Evolutionary conservation across 2,113 vertebrate genomes (phyloP), one percentile per base, ranked within the genome.

Genomic region (Dendrocopos noguchii): DNA sequence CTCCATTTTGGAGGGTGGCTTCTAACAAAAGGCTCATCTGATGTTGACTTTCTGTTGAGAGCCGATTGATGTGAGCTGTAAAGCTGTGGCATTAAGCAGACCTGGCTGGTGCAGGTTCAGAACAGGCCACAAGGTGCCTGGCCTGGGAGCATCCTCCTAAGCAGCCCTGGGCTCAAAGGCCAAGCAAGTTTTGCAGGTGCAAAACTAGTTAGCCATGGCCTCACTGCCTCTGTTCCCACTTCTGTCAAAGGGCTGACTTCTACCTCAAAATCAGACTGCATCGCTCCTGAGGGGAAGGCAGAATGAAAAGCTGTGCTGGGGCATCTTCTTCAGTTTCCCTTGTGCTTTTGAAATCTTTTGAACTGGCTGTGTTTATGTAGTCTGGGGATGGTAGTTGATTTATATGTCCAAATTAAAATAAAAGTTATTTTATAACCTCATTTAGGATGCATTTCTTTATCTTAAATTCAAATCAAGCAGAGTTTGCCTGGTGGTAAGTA

Each of bases 251-350:
- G 1, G 13, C 31, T 7, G 9, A 1, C 20, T 12, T 50, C n/a
- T 71, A 33, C 60, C 14, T 71, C 57, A 36, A 0, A 64, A 17
- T 12, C 34, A 5, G 27, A 5, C 31, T 31, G 4, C 10, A 4
- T 67, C 47, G 4, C 16, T 80, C 24, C 39, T 1, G 0, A 12
- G 12, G 31, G 29, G 6, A 53, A 67, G 63, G 64, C 33, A 75
- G 46, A 16, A 1, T 1, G 6, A 70, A 20, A 39, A 73, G 29
- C 1, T 0, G 11, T 86, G 13, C 2, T 0, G 1, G 44, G 22
- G 18, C 39, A 15, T 19, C 34, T 25, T 78, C 36, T 64, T 84
- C 52, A 14, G 29, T 74, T 87, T 70, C 63, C 36, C 27, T 28
- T 36, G 9, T 15, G 16, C 50, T 82, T 80, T 63, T 73, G 50